Percentiles rank a stretch among this genome's conserved stretches.
Evolutionary conservation across 2,113 vertebrate species (phyloP).

Genomic region (Circaetus gallicus): DNA sequence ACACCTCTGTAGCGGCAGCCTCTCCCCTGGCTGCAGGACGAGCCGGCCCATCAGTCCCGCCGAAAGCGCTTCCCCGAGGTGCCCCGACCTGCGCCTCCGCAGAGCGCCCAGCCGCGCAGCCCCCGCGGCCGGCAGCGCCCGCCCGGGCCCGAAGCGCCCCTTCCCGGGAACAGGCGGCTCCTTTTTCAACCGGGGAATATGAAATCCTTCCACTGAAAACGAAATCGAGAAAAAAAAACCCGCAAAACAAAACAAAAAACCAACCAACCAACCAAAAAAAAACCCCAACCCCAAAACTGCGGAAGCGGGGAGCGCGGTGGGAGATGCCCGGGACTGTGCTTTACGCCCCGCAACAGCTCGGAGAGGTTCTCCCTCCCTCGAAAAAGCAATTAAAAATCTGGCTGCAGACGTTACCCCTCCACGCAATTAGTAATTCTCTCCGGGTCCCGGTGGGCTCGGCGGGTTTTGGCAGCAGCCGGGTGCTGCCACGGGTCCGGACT

Average conservation of each 20-base stretch:
- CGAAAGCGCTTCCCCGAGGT: background rate
- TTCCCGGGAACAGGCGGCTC: background rate
- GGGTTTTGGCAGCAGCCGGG: background rate
- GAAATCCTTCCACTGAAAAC: background rate
- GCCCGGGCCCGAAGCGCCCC: background rate
- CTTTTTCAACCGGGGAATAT: background rate
- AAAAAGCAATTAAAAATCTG: background rate
- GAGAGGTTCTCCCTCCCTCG: background rate
- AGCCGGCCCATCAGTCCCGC: background rate
- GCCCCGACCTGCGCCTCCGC: background rate
- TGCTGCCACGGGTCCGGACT: conserved; percentile 28
- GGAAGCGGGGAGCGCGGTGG: background rate
- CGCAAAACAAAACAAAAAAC: background rate
- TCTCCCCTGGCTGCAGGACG: background rate
- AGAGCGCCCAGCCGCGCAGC: background rate
- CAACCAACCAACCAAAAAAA: background rate
- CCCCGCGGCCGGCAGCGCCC: background rate
- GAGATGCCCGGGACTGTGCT: background rate
- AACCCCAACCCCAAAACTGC: background rate
- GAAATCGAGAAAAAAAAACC: background rate
- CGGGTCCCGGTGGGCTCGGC: background rate
- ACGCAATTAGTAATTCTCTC: background rate
- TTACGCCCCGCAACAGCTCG: background rate
- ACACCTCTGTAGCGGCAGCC: background rate
- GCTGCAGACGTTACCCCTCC: background rate